These are phyloP conservation scores for Notarius lentiginosus DNA, from an alignment of 2,113 vertebrate species.

Conservation along the genomic window DNA sequence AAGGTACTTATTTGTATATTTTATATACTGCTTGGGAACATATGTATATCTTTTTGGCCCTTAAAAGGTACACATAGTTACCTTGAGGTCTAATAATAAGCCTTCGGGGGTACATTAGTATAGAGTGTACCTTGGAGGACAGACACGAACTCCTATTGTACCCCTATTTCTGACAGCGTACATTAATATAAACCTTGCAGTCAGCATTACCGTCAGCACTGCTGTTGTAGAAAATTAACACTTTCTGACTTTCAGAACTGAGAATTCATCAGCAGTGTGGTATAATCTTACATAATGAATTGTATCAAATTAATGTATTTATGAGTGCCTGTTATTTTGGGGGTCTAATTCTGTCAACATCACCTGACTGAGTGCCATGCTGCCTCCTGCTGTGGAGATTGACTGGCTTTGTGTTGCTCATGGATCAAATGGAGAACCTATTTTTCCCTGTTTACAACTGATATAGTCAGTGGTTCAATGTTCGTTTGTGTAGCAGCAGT, in stretches of 20 bases:
- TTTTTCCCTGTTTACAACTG: neutral
- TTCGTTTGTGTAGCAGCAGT: conserved; percentile 10
- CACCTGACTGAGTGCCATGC: neutral
- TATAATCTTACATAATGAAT: conserved; percentile 5
- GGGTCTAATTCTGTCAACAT: conserved; percentile 17
- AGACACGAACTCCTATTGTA: too few relatives aligned
- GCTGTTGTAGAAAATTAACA: neutral
- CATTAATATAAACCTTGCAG: neutral
- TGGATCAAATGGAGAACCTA: neutral
- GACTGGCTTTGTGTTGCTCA: neutral
- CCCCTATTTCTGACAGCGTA: too few relatives aligned
- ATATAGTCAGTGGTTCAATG: neutral
- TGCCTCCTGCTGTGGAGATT: neutral
- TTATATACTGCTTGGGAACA: too few relatives aligned
- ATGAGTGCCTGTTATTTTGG: neutral
- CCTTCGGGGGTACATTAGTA: too few relatives aligned
- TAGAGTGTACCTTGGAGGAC: too few relatives aligned
- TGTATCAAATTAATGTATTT: neutral
- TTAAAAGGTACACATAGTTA: too few relatives aligned
- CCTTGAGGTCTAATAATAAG: too few relatives aligned
- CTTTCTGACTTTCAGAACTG: neutral
- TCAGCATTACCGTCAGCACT: neutral
- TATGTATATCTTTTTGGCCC: too few relatives aligned
- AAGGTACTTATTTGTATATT: too few relatives aligned
- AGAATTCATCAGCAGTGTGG: neutral